phyloP scores from a whole-genome alignment of 2,888 invertebrate genomes.

The Leptopterna dolabrata region DNA sequence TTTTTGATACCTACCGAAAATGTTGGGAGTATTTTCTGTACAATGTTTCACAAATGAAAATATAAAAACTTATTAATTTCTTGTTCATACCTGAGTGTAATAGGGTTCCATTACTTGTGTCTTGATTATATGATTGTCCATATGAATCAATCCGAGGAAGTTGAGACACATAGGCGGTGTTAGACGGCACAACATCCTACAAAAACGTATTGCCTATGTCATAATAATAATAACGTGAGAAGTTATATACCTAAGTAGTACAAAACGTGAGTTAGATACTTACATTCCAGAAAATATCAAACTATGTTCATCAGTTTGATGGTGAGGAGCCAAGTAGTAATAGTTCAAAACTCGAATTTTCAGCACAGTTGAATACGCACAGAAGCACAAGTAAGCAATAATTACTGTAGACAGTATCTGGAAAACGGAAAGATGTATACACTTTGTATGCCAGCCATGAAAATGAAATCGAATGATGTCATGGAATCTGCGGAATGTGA shows the following conservation, averaged over 20 bases:
- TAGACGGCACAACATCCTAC: conserved; percentile 96
- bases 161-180: conserved; percentile 99
- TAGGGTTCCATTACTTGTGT: conserved; percentile 86
- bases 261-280: too few relatives aligned
- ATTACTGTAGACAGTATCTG: conserved; percentile 90
- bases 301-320: conserved; percentile 98
- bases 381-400: conserved; percentile 95
- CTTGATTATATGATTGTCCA: conserved; percentile 95
- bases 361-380: conserved; percentile 97
- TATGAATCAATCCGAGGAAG: conserved; percentile 95
- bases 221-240: not conserved
- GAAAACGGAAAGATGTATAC: conserved; percentile 65
- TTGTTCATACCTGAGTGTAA: conserved; percentile 84
- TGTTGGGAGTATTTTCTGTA: too few relatives aligned
- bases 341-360: conserved; percentile 95
- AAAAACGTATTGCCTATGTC: conserved; percentile 74
- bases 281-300: conserved; percentile 97
- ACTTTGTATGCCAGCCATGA: conserved; percentile 8
- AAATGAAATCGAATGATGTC: not conserved
- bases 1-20: too few relatives aligned
- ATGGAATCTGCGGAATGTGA: not conserved
- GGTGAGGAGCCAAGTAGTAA: conserved; percentile 96
- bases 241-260: too few relatives aligned
- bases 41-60: too few relatives aligned
- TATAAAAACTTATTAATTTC: too few relatives aligned